Base-by-base conservation (phyloP, 2,888 invertebrate genomes). In the Drosophila anomelani region DNA sequence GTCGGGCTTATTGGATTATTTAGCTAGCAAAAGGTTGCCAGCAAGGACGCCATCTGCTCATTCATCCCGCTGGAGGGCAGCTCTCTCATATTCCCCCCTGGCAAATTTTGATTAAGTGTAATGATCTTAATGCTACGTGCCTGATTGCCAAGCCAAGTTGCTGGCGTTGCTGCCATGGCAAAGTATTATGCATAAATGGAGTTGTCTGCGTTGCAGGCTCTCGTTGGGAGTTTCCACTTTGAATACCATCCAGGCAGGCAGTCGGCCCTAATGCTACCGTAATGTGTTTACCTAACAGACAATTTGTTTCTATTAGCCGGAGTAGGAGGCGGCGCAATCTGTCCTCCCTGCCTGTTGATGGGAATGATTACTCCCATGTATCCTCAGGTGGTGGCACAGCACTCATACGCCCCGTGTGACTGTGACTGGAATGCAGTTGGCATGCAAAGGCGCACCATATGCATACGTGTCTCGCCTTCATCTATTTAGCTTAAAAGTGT, bases 221-320 rank as follows among this genome's bases (percentile, higher is more conserved):
- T 20, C 54, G 56, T 41, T 56, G 29, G 51, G 32, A 17, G 44
- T 55, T 53, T 66, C n/a, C 53, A 64, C 55, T 70, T 55, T 63
- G 62, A 76, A 72, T 66, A 20, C 20, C 20, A 20, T 20, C 20
- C 20, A 20, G 20, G 58, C 38, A 38, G 58, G 61, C 55, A 58
- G 60, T 13, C 29, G 44, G 15, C 73, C 60, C 36, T 84, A 77
- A 85, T 79, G 82, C 51, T 10, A 38, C 59, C 66, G 66, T 86
- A 84, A 81, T 83, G 70, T 62, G 60, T 74, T 84, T 78, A 77
- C 69, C 74, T 68, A 62, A 20, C 56, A 69, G 58, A 56, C 88
- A 85, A 85, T 85, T 88, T 85, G 77, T 85, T 79, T 88, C 68
- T 71, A 85, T 85, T 85, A 83, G 38, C 54, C 51, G 17, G 54